Base-by-base conservation (phyloP, 2,797 vertebrate species). In the Anas flavirostris region DNA sequence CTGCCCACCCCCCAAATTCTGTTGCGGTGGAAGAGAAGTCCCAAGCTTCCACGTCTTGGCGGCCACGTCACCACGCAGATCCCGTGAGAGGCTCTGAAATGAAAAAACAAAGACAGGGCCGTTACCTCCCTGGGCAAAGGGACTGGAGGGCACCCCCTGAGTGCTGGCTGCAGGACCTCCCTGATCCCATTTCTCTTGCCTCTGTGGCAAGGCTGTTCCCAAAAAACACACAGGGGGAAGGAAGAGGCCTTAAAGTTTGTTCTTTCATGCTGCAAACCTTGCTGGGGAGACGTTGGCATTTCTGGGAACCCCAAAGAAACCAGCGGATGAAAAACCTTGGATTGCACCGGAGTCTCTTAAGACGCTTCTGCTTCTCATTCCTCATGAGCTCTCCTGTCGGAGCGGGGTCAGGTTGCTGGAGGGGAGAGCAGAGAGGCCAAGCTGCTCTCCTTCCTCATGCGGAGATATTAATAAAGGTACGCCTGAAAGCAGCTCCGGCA, bases 41-140 rank as follows among this genome's bases (percentile, higher is more conserved):
- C 95, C 91, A 91, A 68, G 66, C 66, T 94, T 93, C 88, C 79
- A 88, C 90, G 91, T 90, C 94, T 73, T 94, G 84, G 86, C 82
- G 74, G 86, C 78, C 76, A 74, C 82, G 86, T 95, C 93, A 91
- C 83, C 93, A 89, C 86, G 1, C 0, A 5, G 91, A 50, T 95
- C 93, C 91, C 2, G 82, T 81, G 88, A 88, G 95, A 86, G 68
- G 66, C 31, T 94, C 97, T 97, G 96, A 77, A 97, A 97, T n/a
- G 91, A 97, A 76, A 96, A 84, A 95, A 90, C 70, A 95, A 78
- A 94, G 58, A 90, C 37, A 86, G 0, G 4, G 19, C 18, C 1
- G 0, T 96, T 91, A 96, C 53, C 69, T 63, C 31, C 84, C 53
- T 2, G 0, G 14, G 59, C 70, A 82, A 16, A 25, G 21, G 31